A percentile compares a stretch with the other conserved stretches of the same genome.
phyloP scores from a whole-genome alignment of 2,113 vertebrate species.

The Pseudorhombus dupliciocellatus region DNA sequence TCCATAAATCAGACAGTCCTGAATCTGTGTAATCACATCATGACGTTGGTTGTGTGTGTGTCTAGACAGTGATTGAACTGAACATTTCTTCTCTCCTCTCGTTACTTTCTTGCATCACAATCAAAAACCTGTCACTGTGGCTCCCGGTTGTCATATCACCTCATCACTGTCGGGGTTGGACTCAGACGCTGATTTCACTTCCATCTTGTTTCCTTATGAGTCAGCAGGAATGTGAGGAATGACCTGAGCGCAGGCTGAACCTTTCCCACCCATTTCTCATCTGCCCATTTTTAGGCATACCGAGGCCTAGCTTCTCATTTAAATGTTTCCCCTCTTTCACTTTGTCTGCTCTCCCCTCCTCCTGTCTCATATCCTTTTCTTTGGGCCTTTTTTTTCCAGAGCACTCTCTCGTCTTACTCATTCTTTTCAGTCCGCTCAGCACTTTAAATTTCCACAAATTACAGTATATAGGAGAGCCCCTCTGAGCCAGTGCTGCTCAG shows the following conservation, averaged over 20 bases:
- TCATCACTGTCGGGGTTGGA: slow-evolving; percentile 9
- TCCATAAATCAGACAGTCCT: slow-evolving; percentile 40
- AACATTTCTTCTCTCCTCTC: slow-evolving; percentile 29
- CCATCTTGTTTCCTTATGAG: slow-evolving; percentile 63
- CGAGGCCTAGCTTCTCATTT: slow-evolving; percentile 27
- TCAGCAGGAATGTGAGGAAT: slow-evolving; percentile 82
- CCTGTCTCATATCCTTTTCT: slow-evolving; percentile 31
- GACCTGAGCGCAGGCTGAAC: slow-evolving; percentile 56
- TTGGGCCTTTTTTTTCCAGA: slow-evolving; percentile 26
- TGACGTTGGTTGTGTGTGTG: slow-evolving; percentile 40
- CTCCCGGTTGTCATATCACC: slow-evolving; percentile 13
- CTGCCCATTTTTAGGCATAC: slow-evolving; percentile 80
- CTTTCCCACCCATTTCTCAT: slow-evolving; percentile 69
- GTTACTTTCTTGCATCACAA: slow-evolving; percentile 12
- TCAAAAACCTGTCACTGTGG: background rate
- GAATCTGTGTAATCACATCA: slow-evolving; percentile 48
- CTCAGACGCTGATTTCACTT: slow-evolving; percentile 37
- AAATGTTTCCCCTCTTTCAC: slow-evolving; percentile 40
- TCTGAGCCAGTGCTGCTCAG: slow-evolving; percentile 39
- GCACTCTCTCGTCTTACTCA: slow-evolving; percentile 26
- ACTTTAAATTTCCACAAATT: slow-evolving; percentile 71
- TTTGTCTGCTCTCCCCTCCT: slow-evolving; percentile 41
- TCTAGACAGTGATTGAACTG: slow-evolving; percentile 18
- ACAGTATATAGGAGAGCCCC: slow-evolving; percentile 54
- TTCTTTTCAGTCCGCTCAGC: slow-evolving; percentile 64